Percentiles rank a stretch among this genome's conserved stretches.
phyloP scores from a whole-genome alignment of 1,140 invertebrate genomes.

The Cardiocondyla obscurior region DNA sequence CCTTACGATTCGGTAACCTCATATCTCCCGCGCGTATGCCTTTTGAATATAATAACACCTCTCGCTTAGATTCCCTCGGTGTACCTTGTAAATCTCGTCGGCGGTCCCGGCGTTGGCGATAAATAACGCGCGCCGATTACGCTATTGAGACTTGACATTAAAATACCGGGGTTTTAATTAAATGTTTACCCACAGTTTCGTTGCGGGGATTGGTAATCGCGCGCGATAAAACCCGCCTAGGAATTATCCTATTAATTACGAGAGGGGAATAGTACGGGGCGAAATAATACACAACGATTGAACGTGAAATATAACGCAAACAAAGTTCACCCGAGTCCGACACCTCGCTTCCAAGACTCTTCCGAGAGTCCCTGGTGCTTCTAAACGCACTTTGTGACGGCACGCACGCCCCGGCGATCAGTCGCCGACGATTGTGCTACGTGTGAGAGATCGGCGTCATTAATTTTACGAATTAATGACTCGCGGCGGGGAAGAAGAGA shows the following conservation, averaged over 20 bases:
- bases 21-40: slow-evolving; percentile 14
- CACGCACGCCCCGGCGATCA: not conserved
- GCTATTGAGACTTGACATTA: not conserved
- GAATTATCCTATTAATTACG: too few relatives aligned
- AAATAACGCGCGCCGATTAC: slow-evolving; percentile 48
- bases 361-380: too few relatives aligned
- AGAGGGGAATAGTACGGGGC: not conserved
- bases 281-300: not conserved
- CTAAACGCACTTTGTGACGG: not conserved
- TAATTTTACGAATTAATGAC: slow-evolving; percentile 19
- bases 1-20: slow-evolving; percentile 53
- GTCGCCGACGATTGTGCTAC: not conserved
- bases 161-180: slow-evolving; percentile 25
- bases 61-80: slow-evolving; percentile 8
- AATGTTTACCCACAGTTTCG: slow-evolving; percentile 32
- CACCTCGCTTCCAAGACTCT: not conserved
- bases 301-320: too few relatives aligned
- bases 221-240: not conserved
- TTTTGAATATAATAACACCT: slow-evolving; percentile 47
- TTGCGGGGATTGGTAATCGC: slow-evolving; percentile 2
- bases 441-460: not conserved
- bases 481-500: not conserved
- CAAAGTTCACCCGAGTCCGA: not conserved
- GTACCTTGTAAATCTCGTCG: slow-evolving; percentile 21
- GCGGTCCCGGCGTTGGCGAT: not conserved